Conservation (phyloP, 2,797 vertebrate genomes). For the Channallabes apus region DNA sequence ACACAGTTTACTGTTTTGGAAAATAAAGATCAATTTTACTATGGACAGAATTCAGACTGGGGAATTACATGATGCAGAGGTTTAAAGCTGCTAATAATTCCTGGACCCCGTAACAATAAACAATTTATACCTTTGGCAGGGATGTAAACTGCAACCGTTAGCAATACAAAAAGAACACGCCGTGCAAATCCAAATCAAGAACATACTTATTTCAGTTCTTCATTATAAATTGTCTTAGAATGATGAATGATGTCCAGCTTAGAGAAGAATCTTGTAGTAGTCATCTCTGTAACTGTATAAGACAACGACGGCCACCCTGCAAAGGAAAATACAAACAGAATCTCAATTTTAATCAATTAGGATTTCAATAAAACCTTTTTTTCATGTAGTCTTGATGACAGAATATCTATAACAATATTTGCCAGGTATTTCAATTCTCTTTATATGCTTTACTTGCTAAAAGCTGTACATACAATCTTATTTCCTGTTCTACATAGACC, state of each 20-base stretch:
- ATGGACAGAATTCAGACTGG: conserved; percentile 1
- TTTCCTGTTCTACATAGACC: not conserved
- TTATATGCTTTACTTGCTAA: not conserved
- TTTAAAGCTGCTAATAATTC: conserved; percentile 13
- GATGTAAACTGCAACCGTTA: not conserved
- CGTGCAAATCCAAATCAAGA: not conserved
- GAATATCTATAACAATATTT: not conserved
- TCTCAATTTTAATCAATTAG: not conserved
- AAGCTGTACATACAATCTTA: not conserved
- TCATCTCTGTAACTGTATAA: conserved; percentile 95
- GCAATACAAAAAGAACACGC: not conserved
- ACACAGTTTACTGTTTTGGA: not conserved
- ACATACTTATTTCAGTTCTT: not conserved
- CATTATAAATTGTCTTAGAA: conserved; percentile 2
- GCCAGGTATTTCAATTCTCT: not conserved
- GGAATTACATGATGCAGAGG: conserved; percentile 1
- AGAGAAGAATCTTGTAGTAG: conserved; percentile 92
- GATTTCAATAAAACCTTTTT: not conserved
- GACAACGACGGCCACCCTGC: conserved; percentile 86
- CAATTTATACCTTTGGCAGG: conserved; percentile 16
- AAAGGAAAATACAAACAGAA: conserved; percentile 52
- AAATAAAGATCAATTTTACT: conserved; percentile 28
- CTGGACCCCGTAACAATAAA: conserved; percentile 18
- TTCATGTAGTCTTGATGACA: not conserved
- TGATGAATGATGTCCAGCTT: conserved; percentile 51